phyloP scores from a whole-genome alignment of 1,140 invertebrate genomes.

The Elysia chlorotica region DNA sequence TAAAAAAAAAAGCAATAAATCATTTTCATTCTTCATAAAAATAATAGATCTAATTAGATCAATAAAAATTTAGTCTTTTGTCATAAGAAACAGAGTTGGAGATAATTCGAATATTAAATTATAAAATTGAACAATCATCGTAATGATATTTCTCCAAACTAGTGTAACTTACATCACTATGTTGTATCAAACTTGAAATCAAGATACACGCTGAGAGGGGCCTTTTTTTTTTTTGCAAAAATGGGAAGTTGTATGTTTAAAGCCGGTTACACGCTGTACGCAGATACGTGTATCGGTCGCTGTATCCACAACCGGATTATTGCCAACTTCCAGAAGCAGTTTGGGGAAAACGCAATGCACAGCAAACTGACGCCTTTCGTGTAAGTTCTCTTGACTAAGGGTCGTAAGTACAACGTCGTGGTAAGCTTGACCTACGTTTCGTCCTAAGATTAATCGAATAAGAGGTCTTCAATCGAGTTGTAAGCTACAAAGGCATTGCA shows the following conservation, averaged over 20 bases:
- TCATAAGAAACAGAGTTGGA: too few species aligned
- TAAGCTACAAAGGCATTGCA: not conserved
- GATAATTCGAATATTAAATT: too few species aligned
- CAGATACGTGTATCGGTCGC: conserved; percentile 9
- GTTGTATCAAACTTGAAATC: not conserved
- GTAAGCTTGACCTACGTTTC: not conserved
- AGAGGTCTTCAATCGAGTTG: not conserved
- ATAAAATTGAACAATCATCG: not conserved
- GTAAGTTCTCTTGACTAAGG: conserved; percentile 1
- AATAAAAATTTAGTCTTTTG: too few species aligned
- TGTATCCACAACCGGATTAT: conserved; percentile 9
- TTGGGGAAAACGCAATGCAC: conserved; percentile 11
- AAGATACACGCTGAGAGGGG: not conserved
- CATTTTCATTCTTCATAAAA: too few species aligned
- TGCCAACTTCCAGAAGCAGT: not conserved
- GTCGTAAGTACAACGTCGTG: not conserved
- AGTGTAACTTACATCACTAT: not conserved
- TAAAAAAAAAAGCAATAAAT: too few species aligned
- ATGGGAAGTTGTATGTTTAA: conserved; percentile 10
- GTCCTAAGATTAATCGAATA: not conserved
- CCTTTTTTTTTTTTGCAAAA: too few species aligned
- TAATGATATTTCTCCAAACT: not conserved
- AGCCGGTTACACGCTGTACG: conserved; percentile 7
- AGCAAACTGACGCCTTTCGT: conserved; percentile 1
- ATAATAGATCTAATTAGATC: too few species aligned